Evolutionary conservation across 1,140 invertebrate species (phyloP).

Genomic region (Zaprionus kolodkinae): DNA sequence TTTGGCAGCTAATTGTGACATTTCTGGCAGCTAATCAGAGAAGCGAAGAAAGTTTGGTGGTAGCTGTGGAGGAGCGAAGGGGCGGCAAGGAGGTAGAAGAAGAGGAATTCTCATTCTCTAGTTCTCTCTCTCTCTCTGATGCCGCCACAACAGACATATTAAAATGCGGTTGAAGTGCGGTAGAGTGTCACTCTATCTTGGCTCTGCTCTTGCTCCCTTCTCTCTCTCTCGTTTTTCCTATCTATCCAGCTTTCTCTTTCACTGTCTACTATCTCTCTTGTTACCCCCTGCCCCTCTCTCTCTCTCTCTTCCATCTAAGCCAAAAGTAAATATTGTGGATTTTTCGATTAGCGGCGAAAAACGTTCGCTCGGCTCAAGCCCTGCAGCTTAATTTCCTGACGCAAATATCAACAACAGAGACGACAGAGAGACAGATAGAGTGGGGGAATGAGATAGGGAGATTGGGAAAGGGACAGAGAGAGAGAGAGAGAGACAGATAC

Average conservation of each 20-base stretch:
- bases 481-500: background rate
- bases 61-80: too few species aligned
- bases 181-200: background rate
- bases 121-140: too few species aligned
- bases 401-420: slow-evolving; percentile 72
- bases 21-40: slow-evolving; percentile 68
- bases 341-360: slow-evolving; percentile 45
- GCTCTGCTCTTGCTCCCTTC: background rate
- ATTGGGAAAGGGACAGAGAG: too few species aligned
- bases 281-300: background rate
- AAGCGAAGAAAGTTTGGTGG: slow-evolving; percentile 46
- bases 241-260: background rate
- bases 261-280: too few species aligned
- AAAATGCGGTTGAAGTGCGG: slow-evolving; percentile 6
- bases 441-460: background rate
- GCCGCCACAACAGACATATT: slow-evolving; percentile 1
- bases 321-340: slow-evolving; percentile 40
- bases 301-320: background rate
- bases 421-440: background rate
- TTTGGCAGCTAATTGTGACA: slow-evolving; percentile 61
- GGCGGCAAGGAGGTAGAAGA: too few species aligned
- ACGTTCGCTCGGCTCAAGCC: slow-evolving; percentile 36
- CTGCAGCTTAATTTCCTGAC: slow-evolving; percentile 73
- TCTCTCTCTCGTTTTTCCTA: background rate
- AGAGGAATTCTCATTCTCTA: too few species aligned